phyloP scores from a whole-genome alignment of 2,113 vertebrate genomes.

The Morphnarchus princeps region DNA sequence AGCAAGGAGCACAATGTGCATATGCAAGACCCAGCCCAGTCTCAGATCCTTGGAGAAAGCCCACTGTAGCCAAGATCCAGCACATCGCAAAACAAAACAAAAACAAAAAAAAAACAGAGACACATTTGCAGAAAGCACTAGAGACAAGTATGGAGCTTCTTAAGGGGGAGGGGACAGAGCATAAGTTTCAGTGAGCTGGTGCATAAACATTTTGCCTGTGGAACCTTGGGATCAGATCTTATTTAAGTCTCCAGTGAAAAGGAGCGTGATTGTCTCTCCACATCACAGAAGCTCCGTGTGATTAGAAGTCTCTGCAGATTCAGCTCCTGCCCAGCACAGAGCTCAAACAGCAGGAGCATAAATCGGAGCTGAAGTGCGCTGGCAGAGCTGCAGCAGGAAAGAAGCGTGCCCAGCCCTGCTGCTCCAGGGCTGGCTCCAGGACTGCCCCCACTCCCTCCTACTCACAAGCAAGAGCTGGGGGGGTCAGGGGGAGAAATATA shows the following conservation, averaged over 20 bases:
- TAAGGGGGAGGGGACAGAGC: not conserved
- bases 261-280: not conserved
- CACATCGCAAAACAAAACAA: not conserved
- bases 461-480: not conserved
- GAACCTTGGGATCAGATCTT: not conserved
- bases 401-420: not conserved
- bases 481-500: not conserved
- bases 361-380: not conserved
- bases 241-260: slow-evolving; percentile 28
- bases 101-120: not conserved
- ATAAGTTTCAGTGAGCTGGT: not conserved
- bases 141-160: not conserved
- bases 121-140: not conserved
- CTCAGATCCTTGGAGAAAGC: not conserved
- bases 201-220: not conserved
- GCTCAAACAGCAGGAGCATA: slow-evolving; percentile 37
- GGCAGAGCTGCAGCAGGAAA: not conserved
- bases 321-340: not conserved
- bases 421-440: not conserved
- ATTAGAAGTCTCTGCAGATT: slow-evolving; percentile 28
- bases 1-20: not conserved
- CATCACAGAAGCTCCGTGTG: not conserved
- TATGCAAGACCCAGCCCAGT: not conserved
- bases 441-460: not conserved
- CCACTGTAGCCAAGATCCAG: not conserved